Conservation (phyloP, 2,113 vertebrate species). For the Motacilla alba region DNA sequence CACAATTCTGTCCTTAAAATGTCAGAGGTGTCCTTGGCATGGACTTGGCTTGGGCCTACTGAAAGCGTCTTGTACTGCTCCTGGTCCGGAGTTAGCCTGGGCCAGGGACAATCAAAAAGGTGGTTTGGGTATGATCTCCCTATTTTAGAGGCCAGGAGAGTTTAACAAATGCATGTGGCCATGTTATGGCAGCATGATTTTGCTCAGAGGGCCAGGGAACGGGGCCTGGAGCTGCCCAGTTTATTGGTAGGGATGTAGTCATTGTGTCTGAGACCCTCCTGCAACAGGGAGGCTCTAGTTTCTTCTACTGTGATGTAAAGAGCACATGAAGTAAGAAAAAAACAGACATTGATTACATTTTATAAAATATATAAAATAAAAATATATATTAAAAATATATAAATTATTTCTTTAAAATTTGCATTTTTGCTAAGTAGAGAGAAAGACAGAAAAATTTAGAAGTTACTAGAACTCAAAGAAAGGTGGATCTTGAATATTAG, state of each 20-base stretch:
- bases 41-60: neutral
- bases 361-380: neutral
- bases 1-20: neutral
- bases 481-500: neutral
- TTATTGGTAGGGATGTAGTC: neutral
- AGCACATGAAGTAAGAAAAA: neutral
- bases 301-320: neutral
- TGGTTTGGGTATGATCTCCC: accelerated
- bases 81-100: neutral
- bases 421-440: neutral
- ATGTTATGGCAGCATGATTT: neutral
- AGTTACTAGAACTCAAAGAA: neutral
- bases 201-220: neutral
- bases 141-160: slow-evolving; percentile 9
- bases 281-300: neutral
- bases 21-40: neutral
- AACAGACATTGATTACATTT: neutral
- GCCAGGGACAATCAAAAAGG: neutral
- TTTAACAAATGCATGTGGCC: slow-evolving; percentile 10
- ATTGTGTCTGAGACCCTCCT: neutral
- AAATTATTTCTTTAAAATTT: neutral
- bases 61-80: neutral
- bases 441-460: neutral
- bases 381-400: too few species aligned
- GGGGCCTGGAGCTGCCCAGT: neutral